Evolutionary conservation across 2,888 invertebrate genomes (phyloP), one percentile per base, ranked within the genome.

Genomic region (Philhelius pedissequus): DNA sequence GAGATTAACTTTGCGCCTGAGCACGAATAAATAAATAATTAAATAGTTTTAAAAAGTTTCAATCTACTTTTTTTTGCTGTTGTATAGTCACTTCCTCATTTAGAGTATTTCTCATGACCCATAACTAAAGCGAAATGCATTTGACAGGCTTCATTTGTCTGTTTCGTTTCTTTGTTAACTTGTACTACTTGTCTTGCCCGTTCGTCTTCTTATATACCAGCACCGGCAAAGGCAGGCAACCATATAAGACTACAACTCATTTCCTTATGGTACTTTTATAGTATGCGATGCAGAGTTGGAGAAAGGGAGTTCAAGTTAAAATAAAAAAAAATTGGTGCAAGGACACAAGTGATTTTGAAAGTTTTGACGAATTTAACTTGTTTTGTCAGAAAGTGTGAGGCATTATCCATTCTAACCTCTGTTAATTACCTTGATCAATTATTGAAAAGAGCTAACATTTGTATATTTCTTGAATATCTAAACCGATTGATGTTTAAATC

Each of bases 21-120:
- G 27, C 43, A 62, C 43, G 62, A 62, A 62, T 62, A 43, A 43
- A 62, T 62, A 62, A 62, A 62, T 62, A 62, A 62, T 62, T 62
- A 62, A 62, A 27, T 27, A 43, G 62, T 43, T 43, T 43, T 3
- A n/a, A n/a, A n/a, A 62, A 27, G 40, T 62, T 62, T 30, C 7
- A 62, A 60, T 15, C 11, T 15, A 13, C 20, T 38, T 50, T 35
- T 35, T 25, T n/a, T 3, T 35, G 25, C 25, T 50, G 2, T 30
- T 18, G 20, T 35, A n/a, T 13, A 13, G 27, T 62, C 15, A 60
- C 71, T 82, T 76, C 81, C 71, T 82, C 45, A 62, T 27, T 38
- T 45, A 35, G 20, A 43, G 38, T 62, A 77, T n/a, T 82, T 82
- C 77, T 68, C 73, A 82, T 77, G 73, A 82, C 82, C 82, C 82